Conservation (phyloP, 2,888 invertebrate genomes). For the Nomada lathburiana region DNA sequence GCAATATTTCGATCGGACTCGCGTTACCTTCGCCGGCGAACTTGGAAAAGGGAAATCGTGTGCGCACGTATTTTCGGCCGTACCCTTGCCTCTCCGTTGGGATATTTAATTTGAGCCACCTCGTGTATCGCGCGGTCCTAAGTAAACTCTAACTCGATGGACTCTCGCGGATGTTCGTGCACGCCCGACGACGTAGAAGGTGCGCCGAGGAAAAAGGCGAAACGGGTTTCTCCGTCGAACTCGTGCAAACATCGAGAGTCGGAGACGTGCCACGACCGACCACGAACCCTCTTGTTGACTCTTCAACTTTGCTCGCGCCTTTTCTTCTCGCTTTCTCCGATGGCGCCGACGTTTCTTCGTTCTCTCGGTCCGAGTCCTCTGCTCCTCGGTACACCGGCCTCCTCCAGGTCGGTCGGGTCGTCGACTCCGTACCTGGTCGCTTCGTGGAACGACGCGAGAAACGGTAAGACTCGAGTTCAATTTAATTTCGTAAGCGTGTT, state of each 20-base stretch:
- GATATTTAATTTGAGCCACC: constrained; percentile 78
- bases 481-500: constrained; percentile 73
- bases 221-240: constrained; percentile 82
- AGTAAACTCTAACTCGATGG: constrained; percentile 75
- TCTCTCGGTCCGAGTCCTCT: constrained; percentile 37
- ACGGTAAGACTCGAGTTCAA: constrained; percentile 71
- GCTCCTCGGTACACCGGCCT: constrained; percentile 55
- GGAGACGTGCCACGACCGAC: constrained; percentile 67
- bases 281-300: constrained; percentile 80
- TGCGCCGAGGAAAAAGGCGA: constrained; percentile 68
- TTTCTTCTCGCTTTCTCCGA: constrained; percentile 56
- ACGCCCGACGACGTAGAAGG: constrained; percentile 62
- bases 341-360: constrained; percentile 23
- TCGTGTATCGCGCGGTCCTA: constrained; percentile 75
- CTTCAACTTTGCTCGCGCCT: constrained; percentile 80
- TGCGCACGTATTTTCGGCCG: constrained; percentile 36
- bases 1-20: too few relatives aligned
- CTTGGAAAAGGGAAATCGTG: constrained; percentile 54
- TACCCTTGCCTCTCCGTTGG: constrained; percentile 62
- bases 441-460: constrained; percentile 76
- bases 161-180: constrained; percentile 58
- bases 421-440: constrained; percentile 75
- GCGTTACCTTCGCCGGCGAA: neutral
- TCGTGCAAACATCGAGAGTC: constrained; percentile 81
- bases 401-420: constrained; percentile 74